phyloP scores from a whole-genome alignment of 2,113 vertebrate species.

The Tachuris rubrigastra region DNA sequence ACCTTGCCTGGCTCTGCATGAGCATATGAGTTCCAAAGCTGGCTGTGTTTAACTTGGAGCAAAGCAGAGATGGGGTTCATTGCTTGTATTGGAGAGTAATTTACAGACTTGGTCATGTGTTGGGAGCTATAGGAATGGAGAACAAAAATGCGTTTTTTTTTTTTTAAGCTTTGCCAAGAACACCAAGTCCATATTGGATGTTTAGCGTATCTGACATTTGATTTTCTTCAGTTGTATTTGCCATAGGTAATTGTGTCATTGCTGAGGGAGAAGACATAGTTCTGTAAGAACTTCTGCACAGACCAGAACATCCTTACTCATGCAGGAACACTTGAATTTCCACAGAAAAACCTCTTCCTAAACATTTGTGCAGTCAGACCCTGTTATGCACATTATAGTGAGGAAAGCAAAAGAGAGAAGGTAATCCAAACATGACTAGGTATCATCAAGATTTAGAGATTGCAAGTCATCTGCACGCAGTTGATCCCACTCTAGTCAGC shows the following conservation, averaged over 20 bases:
- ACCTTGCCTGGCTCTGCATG: not conserved
- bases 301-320: not conserved
- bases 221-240: not conserved
- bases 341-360: not conserved
- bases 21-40: not conserved
- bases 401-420: not conserved
- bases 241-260: not conserved
- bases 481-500: not conserved
- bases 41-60: not conserved
- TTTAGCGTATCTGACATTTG: not conserved
- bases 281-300: not conserved
- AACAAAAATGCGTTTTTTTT: not conserved
- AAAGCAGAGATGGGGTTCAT: not conserved
- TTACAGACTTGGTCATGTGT: not conserved
- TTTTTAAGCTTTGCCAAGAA: not conserved
- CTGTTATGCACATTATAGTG: accelerated
- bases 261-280: not conserved
- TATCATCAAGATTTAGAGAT: not conserved
- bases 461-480: not conserved
- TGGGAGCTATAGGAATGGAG: not conserved
- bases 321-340: not conserved
- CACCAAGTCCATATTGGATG: not conserved
- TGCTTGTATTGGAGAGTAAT: not conserved
- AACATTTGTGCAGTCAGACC: not conserved
- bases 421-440: not conserved